Evolutionary conservation across 2,797 vertebrate species (phyloP).

Genomic region (Tapera naevia): DNA sequence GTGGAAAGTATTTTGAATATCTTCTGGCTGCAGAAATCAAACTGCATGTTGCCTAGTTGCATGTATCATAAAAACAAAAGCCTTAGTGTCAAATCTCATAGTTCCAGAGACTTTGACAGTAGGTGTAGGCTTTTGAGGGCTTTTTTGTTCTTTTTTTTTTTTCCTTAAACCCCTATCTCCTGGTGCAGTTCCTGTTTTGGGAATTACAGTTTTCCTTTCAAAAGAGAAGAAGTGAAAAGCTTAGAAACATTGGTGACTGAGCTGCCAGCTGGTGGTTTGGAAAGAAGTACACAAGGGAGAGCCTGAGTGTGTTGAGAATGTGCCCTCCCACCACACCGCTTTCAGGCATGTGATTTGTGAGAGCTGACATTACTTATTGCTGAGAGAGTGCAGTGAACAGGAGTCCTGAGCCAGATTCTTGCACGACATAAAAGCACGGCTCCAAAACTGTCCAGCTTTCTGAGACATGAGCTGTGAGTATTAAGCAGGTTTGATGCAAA

Average conservation of each 20-base stretch:
- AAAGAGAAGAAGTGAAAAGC: neutral
- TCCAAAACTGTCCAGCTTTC: neutral
- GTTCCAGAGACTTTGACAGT: slow-evolving; percentile 47
- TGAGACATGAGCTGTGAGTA: rapidly evolving
- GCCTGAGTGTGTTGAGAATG: neutral
- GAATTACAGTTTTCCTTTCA: neutral
- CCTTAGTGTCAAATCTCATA: slow-evolving; percentile 34
- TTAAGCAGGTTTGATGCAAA: neutral
- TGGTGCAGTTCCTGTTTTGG: neutral
- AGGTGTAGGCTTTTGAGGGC: slow-evolving; percentile 6
- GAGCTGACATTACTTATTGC: neutral
- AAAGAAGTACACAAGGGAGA: neutral
- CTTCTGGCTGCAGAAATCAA: slow-evolving; percentile 33
- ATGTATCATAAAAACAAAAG: neutral
- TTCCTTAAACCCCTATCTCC: neutral
- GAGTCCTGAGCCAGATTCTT: neutral
- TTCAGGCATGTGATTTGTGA: neutral
- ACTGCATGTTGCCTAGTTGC: slow-evolving; percentile 22
- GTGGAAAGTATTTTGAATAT: slow-evolving; percentile 71
- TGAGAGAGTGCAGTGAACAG: rapidly evolving
- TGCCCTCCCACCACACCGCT: neutral
- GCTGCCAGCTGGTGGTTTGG: rapidly evolving
- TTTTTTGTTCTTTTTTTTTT: neutral
- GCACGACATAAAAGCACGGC: rapidly evolving
- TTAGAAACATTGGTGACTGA: neutral